Base-by-base conservation (phyloP, 2,888 invertebrate genomes). In the Oeneis ivallda region DNA sequence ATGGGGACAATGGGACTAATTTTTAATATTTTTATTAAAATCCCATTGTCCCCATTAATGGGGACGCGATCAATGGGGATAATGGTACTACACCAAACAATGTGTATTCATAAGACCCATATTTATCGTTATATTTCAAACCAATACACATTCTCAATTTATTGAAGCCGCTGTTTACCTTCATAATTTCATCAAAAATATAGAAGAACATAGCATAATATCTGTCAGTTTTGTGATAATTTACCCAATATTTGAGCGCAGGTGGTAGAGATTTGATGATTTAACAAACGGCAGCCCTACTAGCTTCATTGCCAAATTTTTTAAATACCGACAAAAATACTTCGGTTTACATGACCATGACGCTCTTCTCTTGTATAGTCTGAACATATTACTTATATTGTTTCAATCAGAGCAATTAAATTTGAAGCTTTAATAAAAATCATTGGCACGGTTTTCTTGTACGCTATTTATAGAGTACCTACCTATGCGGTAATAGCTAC, bases 241-340 rank as follows among this genome's bases (percentile, higher is more conserved):
- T 54, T 39, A 39, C 15, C 15, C 17, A 54, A 47, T 58, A 58
- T 47, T 58, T 15, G 34, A 45, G 43, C 34, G 43, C 34, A 58
- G 34, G 47, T 58, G 43, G 45, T 58, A 58, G 43, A 17, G 45
- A 58, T 58, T 58, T 47, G 45, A 58, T 75, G 76, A 79, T 79
- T 80, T 60, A 39, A 61, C 41, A 41, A 52, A 61, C n/a, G 26
- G 39, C 61, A 61, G 61, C 43, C 19, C 62, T 32, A 56, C 59
- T 49, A 26, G 60, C 13, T 66, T 54, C 81, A 81, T 79, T 84
- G 84, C 82, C 82, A 84, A 81, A 82, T 79, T 81, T 79, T 82
- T 80, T 78, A 77, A 82, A 84, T 82, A 75, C 78, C 76, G 80
- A 85, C 82, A 79, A 83, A 86, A 87, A 86, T 85, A 87, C 78